Evolutionary conservation across 2,888 invertebrate genomes (phyloP), one percentile per base, ranked within the genome.

Genomic region (Mactromeris polynyma): DNA sequence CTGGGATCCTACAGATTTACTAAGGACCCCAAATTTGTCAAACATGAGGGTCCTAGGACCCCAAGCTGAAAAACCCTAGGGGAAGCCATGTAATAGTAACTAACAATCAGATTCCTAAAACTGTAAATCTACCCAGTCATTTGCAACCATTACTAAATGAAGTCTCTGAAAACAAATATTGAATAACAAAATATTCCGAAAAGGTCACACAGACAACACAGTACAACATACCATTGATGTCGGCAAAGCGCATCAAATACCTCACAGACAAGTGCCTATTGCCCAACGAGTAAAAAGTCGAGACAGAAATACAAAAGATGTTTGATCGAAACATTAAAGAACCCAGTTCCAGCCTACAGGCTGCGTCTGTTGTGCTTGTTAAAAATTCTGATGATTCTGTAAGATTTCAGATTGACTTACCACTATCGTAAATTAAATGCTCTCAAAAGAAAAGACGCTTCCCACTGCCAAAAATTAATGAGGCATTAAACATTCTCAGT

Each of bases 391-490:
- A 90, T 81, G 83, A 85, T 33, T 86, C 89, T 36, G 54, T 87
- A 36, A 21, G 92, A 0, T 89, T 90, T 85, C 89, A 89, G 40
- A 26, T 92, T 19, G 89, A 92, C 69, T n/a, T n/a, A n/a, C n/a
- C n/a, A n/a, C n/a, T 87, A 90, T 80, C 14, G 90, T 9, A 78
- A 83, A 46, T 31, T 90, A 38, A 87, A 92, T 82, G 26, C 83
- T 19, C 79, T 90, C 3, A 89, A 87, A 17, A 83, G 26, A 38
- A 91, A 91, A 54, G 90, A 92, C 81, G 85, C 83, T 17, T 89
- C 88, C 69, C 90, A 40, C 26, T 92, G 17, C 90, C 89, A 40
- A 84, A 83, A 38, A 90, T 90, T 21, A 84, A 83, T 81, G 89
- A 90, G 14, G 83, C 87, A 2, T 36, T 90, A n/a, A 89, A 92